phyloP scores from a whole-genome alignment of 2,888 invertebrate genomes.

The Drosophila leonis region DNA sequence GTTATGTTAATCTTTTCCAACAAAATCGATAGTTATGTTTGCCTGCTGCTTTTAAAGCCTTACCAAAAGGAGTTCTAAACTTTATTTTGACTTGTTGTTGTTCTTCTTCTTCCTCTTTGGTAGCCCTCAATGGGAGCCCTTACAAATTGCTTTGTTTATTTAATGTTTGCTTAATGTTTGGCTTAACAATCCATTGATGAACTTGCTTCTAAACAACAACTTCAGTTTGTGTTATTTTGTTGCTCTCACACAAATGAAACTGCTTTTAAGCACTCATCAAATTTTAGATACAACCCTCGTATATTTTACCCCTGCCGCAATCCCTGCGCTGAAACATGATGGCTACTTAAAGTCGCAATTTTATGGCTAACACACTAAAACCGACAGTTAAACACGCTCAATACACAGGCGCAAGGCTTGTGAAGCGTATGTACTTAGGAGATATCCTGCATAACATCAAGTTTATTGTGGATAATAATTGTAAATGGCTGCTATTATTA shows the following conservation, averaged over 20 bases:
- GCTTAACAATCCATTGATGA: slow-evolving; percentile 11
- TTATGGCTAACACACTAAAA: slow-evolving; percentile 65
- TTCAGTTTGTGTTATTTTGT: slow-evolving; percentile 8
- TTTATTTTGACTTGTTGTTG: not conserved
- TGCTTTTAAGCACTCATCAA: slow-evolving; percentile 26
- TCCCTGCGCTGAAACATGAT: slow-evolving; percentile 22
- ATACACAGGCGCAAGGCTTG: slow-evolving; percentile 9
- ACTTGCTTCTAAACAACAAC: slow-evolving; percentile 4
- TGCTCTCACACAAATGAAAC: slow-evolving; percentile 9
- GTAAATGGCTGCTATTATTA: not conserved
- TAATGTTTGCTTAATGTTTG: slow-evolving; percentile 3
- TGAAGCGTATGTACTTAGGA: not conserved
- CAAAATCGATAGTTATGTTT: slow-evolving; percentile 1
- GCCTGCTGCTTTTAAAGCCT: not conserved
- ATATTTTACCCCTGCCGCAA: not conserved
- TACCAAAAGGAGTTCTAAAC: not conserved
- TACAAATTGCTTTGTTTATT: slow-evolving; percentile 29
- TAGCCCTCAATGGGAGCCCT: not conserved
- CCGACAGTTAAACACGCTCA: slow-evolving; percentile 52
- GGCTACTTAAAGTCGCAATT: slow-evolving; percentile 46
- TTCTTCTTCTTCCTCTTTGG: not conserved
- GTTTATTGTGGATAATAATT: not conserved
- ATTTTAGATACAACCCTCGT: slow-evolving; percentile 27
- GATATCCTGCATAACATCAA: slow-evolving; percentile 14
- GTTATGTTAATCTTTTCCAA: not conserved